Percentiles rank a stretch among this genome's conserved stretches.
These are phyloP conservation scores for Myzus persicae DNA, from an alignment of 1,140 invertebrate genomes.

Conservation along the genomic window DNA sequence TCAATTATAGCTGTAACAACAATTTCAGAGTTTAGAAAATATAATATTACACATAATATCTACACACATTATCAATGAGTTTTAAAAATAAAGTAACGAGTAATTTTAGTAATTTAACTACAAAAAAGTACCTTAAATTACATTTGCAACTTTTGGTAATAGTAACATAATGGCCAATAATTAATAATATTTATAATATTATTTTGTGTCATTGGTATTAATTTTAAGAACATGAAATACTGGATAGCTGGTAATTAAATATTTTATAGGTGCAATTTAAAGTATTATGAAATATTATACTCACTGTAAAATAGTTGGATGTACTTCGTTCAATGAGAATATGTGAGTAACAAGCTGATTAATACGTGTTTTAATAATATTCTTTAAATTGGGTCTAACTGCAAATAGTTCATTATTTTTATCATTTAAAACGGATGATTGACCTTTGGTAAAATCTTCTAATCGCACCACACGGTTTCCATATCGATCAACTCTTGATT, in stretches of 20 bases:
- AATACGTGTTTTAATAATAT: slow-evolving; percentile 71
- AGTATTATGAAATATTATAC: neutral
- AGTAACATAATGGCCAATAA: neutral
- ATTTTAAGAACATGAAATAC: neutral
- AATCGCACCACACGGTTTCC: slow-evolving; percentile 72
- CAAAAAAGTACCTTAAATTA: too few species aligned
- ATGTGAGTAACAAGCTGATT: slow-evolving; percentile 78
- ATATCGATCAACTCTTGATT: slow-evolving; percentile 69
- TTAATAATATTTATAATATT: neutral
- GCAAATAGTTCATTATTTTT: slow-evolving; percentile 66
- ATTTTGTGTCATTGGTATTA: neutral
- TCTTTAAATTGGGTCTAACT: slow-evolving; percentile 70
- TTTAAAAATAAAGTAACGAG: too few species aligned
- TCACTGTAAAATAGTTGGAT: slow-evolving; percentile 64
- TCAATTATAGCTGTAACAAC: too few species aligned
- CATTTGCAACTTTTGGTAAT: too few species aligned
- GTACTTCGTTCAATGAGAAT: slow-evolving; percentile 75
- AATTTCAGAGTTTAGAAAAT: too few species aligned
- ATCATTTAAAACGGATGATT: slow-evolving; percentile 68
- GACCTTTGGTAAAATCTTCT: slow-evolving; percentile 68
- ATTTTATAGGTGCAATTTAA: neutral
- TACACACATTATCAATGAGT: too few species aligned
- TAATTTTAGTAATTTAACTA: too few species aligned
- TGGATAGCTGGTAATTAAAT: neutral
- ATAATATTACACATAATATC: too few species aligned